phyloP scores from a whole-genome alignment of 2,888 invertebrate genomes.

The Meloe dianella region DNA sequence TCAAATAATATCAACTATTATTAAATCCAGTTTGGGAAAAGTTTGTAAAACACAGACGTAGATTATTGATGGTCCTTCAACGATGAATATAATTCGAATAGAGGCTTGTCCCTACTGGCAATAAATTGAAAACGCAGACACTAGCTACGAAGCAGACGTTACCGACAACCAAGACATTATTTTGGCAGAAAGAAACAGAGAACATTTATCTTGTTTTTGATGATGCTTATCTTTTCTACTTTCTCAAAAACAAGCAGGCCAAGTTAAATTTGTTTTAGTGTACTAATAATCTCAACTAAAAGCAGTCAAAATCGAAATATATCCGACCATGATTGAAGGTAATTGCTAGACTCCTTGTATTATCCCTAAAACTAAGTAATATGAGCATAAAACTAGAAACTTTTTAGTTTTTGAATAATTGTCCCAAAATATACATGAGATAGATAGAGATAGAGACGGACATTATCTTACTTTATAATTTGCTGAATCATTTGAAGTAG shows the following conservation, averaged over 20 bases:
- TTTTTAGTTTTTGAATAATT: background rate
- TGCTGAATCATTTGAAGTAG: slow-evolving; percentile 73
- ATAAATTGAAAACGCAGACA: too few species aligned
- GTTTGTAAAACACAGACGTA: background rate
- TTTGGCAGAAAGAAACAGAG: too few species aligned
- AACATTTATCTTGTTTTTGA: too few species aligned
- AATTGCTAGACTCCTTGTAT: background rate
- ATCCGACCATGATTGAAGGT: background rate
- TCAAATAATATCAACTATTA: background rate
- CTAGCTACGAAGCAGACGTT: too few species aligned
- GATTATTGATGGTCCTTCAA: too few species aligned
- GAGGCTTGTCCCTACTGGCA: too few species aligned
- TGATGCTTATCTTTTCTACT: too few species aligned
- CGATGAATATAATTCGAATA: too few species aligned
- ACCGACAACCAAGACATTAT: too few species aligned
- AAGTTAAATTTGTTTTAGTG: too few species aligned
- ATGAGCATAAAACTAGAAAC: slow-evolving; percentile 11
- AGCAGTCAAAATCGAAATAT: background rate
- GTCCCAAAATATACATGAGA: background rate
- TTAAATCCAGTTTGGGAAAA: background rate
- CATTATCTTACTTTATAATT: slow-evolving; percentile 72
- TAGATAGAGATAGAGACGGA: background rate
- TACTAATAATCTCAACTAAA: background rate
- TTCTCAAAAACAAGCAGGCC: too few species aligned
- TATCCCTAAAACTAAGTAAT: background rate